Base-by-base conservation (phyloP, 2,113 vertebrate genomes). In the Electrona antarctica region DNA sequence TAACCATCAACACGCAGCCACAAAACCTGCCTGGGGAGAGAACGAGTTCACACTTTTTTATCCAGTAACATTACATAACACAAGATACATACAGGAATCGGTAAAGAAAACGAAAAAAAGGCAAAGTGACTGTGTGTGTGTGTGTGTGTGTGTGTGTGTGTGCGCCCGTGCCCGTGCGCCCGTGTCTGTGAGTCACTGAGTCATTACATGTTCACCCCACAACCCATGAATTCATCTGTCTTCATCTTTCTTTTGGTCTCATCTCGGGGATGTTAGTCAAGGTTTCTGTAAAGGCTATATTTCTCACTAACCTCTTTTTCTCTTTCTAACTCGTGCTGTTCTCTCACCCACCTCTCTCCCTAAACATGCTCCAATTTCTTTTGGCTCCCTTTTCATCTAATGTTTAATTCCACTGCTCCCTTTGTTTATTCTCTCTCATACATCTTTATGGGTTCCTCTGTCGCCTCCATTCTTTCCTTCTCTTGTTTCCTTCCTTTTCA, bases 291-390 rank as follows among this genome's bases (percentile, higher is more conserved):
- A 74, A 74, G 33, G 55, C 3, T 48, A 72, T 71, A 52, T 74
- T 69, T 77, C 47, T 47, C 71, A 85, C 69, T 74, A 74, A 81
- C 76, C 41, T 67, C 59, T 78, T 1, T 85, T 72, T n/a, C 79
- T 69, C 70, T 85, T 41, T 41, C 33, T 41, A 41, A 41, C 68
- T 54, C 64, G 21, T 79, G 69, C 80, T 60, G 0, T 65, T 65
- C 55, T 68, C 60, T 71, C 50, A 13, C 51, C n/a, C 51, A 51
- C 15, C 58, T 50, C 60, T 57, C 67, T 10, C 47, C 21, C 64
- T 21, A 21, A 21, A 61, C 68, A 74, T 14, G 9, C 21, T 21
- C 21, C 21, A 21, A 21, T 21, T 69, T 15, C 46, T 33, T 65
- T 29, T 41, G 33, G 1, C 71, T 75, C 51, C 71, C 46, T 74